Conservation (phyloP, 2,888 invertebrate species). For the Ormyrus rosae region DNA sequence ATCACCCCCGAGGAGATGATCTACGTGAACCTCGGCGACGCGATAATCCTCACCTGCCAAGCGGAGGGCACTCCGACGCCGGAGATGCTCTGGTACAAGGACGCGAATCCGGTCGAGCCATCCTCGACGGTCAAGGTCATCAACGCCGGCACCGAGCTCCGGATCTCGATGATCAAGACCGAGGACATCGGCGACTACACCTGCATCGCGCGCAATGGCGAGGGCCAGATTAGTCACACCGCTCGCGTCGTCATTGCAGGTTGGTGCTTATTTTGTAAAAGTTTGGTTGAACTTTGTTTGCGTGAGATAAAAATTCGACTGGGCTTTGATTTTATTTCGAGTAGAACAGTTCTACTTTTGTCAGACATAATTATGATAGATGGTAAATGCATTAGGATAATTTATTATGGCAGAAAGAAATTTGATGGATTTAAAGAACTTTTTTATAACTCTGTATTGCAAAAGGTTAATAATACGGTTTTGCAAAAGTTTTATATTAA, state of each 20-base stretch:
- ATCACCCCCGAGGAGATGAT: constrained; percentile 97
- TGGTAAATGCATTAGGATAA: too few relatives aligned
- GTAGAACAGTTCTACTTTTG: too few relatives aligned
- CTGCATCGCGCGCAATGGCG: constrained; percentile 96
- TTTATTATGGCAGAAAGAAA: too few relatives aligned
- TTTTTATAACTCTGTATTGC: too few relatives aligned
- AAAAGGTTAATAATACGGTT: too few relatives aligned
- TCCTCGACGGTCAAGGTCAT: constrained; percentile 92
- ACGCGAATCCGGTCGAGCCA: constrained; percentile 92
- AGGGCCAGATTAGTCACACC: constrained; percentile 96
- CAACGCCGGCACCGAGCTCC: constrained; percentile 95
- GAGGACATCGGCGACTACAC: constrained; percentile 98
- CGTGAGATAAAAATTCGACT: too few relatives aligned
- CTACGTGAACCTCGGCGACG: constrained; percentile 97
- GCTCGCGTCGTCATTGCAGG: constrained; percentile 97
- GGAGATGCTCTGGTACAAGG: constrained; percentile 97
- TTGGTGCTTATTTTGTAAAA: constrained; percentile 63
- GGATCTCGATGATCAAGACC: constrained; percentile 93
- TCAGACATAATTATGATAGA: too few relatives aligned
- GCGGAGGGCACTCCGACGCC: constrained; percentile 97
- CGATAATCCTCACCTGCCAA: constrained; percentile 96
- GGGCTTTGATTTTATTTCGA: too few relatives aligned
- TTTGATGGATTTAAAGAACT: too few relatives aligned
- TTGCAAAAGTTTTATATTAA: too few relatives aligned
- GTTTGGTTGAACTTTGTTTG: too few relatives aligned